A percentile compares a stretch with the other conserved stretches of the same genome.
phyloP scores from a whole-genome alignment of 2,113 vertebrate species.

The Gasterosteus nipponicus region DNA sequence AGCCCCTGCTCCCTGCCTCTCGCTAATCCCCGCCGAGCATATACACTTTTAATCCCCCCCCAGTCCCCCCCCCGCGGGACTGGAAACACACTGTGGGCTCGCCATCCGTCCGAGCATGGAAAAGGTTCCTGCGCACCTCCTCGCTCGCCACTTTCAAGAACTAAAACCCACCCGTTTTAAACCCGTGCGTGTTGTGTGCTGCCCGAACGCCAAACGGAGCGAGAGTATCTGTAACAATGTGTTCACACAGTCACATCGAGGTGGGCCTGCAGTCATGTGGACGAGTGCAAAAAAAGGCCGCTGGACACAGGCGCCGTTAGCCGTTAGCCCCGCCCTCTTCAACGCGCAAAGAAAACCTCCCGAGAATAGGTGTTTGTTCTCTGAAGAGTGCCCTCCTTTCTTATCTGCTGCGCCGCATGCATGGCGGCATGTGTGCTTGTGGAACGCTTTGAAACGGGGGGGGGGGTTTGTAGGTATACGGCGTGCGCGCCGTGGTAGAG shows the following conservation, averaged over 20 bases:
- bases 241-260: neutral
- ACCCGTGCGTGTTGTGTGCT: too few species aligned
- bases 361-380: constrained; percentile 31
- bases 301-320: constrained; percentile 1
- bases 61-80: constrained; percentile 57
- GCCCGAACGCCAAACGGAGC: neutral
- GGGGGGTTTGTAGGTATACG: neutral
- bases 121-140: constrained; percentile 35
- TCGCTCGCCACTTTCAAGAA: too few species aligned
- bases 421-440: neutral
- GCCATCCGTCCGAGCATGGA: constrained; percentile 55
- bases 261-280: neutral
- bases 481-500: neutral
- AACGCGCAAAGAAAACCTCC: constrained; percentile 2
- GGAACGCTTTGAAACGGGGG: too few species aligned
- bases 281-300: neutral
- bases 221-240: neutral
- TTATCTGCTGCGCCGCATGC: constrained; percentile 45
- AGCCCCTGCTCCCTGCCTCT: constrained; percentile 53
- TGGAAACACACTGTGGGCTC: constrained; percentile 49
- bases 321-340: neutral
- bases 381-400: constrained; percentile 44
- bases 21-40: constrained; percentile 69
- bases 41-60: constrained; percentile 67
- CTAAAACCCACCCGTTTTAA: too few species aligned